Conservation (phyloP, 2,888 invertebrate genomes). For the Drosophila anomalata region DNA sequence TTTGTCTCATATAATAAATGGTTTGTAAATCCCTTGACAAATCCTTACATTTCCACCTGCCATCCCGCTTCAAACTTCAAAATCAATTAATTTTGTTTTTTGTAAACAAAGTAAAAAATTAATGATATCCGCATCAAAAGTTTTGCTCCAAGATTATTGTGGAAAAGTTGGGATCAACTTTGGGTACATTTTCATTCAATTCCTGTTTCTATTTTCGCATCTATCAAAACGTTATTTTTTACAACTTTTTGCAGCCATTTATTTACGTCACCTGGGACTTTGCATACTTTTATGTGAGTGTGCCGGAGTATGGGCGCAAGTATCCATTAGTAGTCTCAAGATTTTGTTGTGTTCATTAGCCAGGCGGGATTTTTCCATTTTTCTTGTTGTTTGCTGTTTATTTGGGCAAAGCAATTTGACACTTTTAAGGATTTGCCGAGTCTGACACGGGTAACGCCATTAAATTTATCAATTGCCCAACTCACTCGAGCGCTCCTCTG, state of each 20-base stretch:
- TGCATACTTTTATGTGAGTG: conserved; percentile 43
- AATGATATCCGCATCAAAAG: conserved; percentile 61
- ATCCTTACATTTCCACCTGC: conserved; percentile 19
- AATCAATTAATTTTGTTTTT: conserved; percentile 65
- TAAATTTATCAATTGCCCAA: conserved; percentile 80
- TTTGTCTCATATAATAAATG: not conserved
- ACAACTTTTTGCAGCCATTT: conserved; percentile 71
- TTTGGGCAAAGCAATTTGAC: conserved; percentile 72
- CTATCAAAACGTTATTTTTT: conserved; percentile 65
- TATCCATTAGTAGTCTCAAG: conserved; percentile 66
- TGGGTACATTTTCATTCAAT: conserved; percentile 21
- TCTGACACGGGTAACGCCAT: conserved; percentile 81
- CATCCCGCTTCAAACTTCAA: conserved; percentile 20
- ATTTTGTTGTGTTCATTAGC: conserved; percentile 64
- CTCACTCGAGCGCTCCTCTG: conserved; percentile 31
- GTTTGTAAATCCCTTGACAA: conserved; percentile 1
- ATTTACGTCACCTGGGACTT: conserved; percentile 71
- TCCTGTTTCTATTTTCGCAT: conserved; percentile 52
- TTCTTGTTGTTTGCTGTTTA: conserved; percentile 54
- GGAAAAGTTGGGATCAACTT: conserved; percentile 33
- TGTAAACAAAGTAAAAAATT: conserved; percentile 54
- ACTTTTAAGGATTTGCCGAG: conserved; percentile 73
- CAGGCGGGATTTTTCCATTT: conserved; percentile 29
- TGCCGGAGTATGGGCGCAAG: not conserved
- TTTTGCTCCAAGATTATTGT: conserved; percentile 50